These are phyloP conservation scores for Dendronephthya gigantea DNA, from an alignment of 64 coral and sea anemone species.

Conservation along the genomic window DNA sequence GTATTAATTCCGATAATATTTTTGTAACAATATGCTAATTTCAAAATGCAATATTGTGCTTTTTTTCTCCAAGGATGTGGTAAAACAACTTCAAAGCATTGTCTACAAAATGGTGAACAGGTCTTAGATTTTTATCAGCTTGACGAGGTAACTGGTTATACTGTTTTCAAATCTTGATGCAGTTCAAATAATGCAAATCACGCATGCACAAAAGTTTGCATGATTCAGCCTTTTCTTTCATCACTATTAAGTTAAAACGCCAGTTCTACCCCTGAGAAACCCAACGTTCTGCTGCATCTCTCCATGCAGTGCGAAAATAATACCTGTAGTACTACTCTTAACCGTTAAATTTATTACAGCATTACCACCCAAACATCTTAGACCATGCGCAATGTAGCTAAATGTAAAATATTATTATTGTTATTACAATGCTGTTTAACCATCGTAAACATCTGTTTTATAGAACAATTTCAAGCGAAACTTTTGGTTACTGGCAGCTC, in stretches of 20 bases:
- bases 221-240: too few relatives aligned
- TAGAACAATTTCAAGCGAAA: neutral
- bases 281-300: too few relatives aligned
- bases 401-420: too few relatives aligned
- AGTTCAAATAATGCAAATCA: neutral
- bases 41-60: neutral
- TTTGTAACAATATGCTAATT: neutral
- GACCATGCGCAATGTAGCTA: too few relatives aligned
- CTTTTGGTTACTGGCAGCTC: neutral
- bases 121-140: constrained; percentile 16
- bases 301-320: too few relatives aligned
- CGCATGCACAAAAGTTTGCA: neutral
- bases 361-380: too few relatives aligned
- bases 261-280: too few relatives aligned
- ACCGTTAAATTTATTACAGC: too few relatives aligned
- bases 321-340: too few relatives aligned
- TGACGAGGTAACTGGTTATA: neutral
- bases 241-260: neutral
- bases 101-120: neutral
- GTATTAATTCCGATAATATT: too few relatives aligned
- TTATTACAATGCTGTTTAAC: neutral
- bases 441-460: neutral
- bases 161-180: neutral
- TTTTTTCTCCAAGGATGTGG: neutral
- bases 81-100: neutral